Evolutionary conservation across 2,888 invertebrate genomes (phyloP).

Genomic region (Xestobium rufovillosum): DNA sequence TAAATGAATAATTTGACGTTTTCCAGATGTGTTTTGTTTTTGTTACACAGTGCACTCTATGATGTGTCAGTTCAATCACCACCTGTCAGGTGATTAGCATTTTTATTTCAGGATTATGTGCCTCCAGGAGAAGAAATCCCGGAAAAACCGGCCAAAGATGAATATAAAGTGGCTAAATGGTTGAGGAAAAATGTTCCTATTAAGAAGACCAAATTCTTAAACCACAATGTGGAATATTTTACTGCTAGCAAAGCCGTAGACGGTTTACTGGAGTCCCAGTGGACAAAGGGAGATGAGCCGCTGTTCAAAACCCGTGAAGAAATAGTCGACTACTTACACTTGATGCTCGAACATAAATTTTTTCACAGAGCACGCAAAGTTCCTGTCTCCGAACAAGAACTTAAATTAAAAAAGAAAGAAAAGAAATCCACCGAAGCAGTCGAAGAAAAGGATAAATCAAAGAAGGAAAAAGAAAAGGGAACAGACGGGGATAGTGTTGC

Average conservation of each 20-base stretch:
- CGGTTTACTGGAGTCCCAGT: conserved; percentile 83
- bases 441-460: conserved; percentile 46
- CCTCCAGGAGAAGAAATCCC: conserved; percentile 46
- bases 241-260: conserved; percentile 90
- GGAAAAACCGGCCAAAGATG: conserved; percentile 80
- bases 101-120: conserved; percentile 45
- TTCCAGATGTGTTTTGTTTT: conserved; percentile 4
- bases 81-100: too few species aligned
- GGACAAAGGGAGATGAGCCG: conserved; percentile 67
- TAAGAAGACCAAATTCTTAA: conserved; percentile 92
- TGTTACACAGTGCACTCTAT: conserved; percentile 4
- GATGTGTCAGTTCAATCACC: conserved; percentile 7
- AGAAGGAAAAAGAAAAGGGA: conserved; percentile 41
- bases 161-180: conserved; percentile 91
- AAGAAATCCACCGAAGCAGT: conserved; percentile 42
- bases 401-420: conserved; percentile 52
- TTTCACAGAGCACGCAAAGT: conserved; percentile 92
- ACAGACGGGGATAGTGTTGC: conserved; percentile 49
- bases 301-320: conserved; percentile 76
- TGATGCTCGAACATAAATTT: conserved; percentile 85
- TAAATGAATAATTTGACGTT: background rate
- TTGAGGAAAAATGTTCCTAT: conserved; percentile 87
- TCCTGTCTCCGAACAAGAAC: conserved; percentile 63
- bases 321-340: conserved; percentile 70
- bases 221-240: conserved; percentile 95